A percentile compares a stretch with the other conserved stretches of the same genome.
Conservation (phyloP, 2,113 vertebrate genomes). For the Lagopus leucura region DNA sequence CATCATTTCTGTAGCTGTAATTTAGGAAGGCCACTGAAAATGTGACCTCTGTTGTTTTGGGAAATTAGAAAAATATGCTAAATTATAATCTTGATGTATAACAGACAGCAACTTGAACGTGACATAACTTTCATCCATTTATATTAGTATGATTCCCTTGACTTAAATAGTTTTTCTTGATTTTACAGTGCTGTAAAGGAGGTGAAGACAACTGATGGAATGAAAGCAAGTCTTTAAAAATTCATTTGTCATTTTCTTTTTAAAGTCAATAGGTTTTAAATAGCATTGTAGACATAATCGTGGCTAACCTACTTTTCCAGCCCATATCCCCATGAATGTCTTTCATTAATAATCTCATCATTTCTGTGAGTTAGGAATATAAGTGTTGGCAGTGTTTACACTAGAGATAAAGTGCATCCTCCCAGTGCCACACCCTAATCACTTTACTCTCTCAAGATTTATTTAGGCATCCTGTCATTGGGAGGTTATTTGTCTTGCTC, state of each 20-base stretch:
- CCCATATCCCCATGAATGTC: not conserved
- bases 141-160: not conserved
- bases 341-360: not conserved
- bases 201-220: not conserved
- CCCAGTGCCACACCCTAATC: fast-evolving
- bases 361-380: not conserved
- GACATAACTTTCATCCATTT: not conserved
- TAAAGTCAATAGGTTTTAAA: not conserved
- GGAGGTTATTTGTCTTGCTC: not conserved
- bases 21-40: slow-evolving; percentile 48
- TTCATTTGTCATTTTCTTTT: not conserved
- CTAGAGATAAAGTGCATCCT: not conserved
- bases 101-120: slow-evolving; percentile 23
- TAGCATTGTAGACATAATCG: not conserved
- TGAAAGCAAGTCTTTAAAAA: not conserved
- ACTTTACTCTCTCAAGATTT: not conserved
- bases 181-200: not conserved
- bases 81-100: slow-evolving; percentile 45
- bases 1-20: slow-evolving; percentile 48
- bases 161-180: not conserved
- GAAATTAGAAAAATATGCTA: slow-evolving; percentile 57
- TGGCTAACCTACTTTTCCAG: not conserved
- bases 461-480: not conserved
- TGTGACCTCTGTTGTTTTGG: slow-evolving; percentile 30
- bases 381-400: not conserved